These are phyloP conservation scores for Siphonodentalium dalli DNA, from an alignment of 2,888 invertebrate genomes.

Conservation along the genomic window DNA sequence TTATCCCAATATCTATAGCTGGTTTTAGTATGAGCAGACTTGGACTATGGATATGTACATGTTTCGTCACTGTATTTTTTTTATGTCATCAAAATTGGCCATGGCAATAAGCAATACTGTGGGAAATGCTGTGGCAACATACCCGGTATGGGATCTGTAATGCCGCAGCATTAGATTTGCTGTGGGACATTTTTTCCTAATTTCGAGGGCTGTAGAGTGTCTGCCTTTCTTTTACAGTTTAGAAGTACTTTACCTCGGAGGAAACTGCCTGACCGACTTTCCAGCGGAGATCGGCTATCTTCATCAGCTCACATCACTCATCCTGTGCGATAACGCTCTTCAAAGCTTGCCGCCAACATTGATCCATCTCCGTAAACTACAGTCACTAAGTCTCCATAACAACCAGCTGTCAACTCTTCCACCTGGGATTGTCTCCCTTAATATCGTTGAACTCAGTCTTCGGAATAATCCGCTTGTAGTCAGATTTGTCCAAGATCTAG, in stretches of 20 bases:
- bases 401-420: slow-evolving; percentile 82
- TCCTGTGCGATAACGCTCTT: slow-evolving; percentile 89
- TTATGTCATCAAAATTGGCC: no score
- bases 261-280: slow-evolving; percentile 78
- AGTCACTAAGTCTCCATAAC: slow-evolving; percentile 89
- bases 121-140: no score
- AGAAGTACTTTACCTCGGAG: slow-evolving; percentile 89
- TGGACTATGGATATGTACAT: no score
- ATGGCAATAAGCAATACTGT: no score
- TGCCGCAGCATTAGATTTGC: no score
- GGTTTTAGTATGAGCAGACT: no score
- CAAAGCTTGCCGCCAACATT: slow-evolving; percentile 90
- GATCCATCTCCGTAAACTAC: slow-evolving; percentile 83
- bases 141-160: no score
- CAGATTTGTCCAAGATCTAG: slow-evolving; percentile 92
- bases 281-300: slow-evolving; percentile 79
- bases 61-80: no score
- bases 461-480: slow-evolving; percentile 94
- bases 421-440: slow-evolving; percentile 90
- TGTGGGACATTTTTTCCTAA: no score
- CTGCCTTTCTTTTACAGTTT: slow-evolving; percentile 71
- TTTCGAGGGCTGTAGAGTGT: no score
- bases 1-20: no score
- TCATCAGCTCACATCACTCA: slow-evolving; percentile 80
- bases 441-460: slow-evolving; percentile 91